Evolutionary conservation across 2,888 invertebrate genomes (phyloP).

Genomic region (Lissonota sp.): DNA sequence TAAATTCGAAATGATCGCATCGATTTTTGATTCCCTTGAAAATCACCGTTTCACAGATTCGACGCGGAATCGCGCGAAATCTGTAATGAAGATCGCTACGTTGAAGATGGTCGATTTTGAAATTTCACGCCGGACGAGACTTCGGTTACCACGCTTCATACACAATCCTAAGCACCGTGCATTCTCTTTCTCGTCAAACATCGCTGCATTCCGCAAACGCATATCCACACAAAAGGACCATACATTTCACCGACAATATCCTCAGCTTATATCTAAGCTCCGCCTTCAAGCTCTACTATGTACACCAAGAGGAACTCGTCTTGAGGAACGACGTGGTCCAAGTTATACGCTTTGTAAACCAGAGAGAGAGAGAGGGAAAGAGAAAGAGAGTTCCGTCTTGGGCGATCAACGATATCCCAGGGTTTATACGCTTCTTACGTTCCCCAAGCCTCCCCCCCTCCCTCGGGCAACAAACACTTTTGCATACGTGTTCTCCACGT

Average conservation of each 20-base stretch:
- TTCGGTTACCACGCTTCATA: conserved; percentile 80
- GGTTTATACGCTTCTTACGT: neutral
- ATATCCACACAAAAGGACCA: conserved; percentile 19
- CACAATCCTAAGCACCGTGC: conserved; percentile 75
- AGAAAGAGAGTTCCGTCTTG: neutral
- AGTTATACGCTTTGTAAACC: conserved; percentile 41
- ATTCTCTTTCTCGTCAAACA: conserved; percentile 16
- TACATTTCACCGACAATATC: conserved; percentile 23
- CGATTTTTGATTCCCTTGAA: too few relatives aligned
- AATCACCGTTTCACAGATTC: too few relatives aligned
- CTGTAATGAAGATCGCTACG: conserved; percentile 77
- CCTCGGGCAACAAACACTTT: conserved; percentile 12
- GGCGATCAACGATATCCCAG: conserved; percentile 59
- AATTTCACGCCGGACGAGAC: conserved; percentile 83
- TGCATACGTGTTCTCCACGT: conserved; percentile 25
- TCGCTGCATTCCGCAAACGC: conserved; percentile 31
- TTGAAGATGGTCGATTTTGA: conserved; percentile 83
- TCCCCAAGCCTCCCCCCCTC: conserved; percentile 11
- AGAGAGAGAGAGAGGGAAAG: too few relatives aligned
- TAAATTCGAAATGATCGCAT: too few relatives aligned
- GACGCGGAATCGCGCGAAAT: too few relatives aligned
- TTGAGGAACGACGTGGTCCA: conserved; percentile 52
- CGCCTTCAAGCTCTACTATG: conserved; percentile 38
- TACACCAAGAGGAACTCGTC: conserved; percentile 35
- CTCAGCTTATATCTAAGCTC: conserved; percentile 30